A percentile compares a stretch with the other conserved stretches of the same genome.
These are phyloP conservation scores for Hepsetus odoe DNA, from an alignment of 2,113 vertebrate species.

Conservation along the genomic window DNA sequence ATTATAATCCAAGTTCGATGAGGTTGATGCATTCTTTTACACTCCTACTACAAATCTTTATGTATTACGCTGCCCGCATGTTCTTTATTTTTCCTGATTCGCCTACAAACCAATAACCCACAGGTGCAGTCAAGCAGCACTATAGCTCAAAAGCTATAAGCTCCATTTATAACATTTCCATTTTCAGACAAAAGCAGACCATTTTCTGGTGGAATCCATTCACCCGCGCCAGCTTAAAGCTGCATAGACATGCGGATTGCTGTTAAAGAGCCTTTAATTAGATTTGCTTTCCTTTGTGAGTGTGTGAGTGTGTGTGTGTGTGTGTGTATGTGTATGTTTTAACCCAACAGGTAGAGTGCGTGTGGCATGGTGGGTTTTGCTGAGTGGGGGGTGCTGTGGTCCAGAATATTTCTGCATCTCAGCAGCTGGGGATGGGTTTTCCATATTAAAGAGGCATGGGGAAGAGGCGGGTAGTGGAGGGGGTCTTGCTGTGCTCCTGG, in stretches of 20 bases:
- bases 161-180: conserved; percentile 9
- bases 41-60: background rate
- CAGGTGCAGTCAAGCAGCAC: background rate
- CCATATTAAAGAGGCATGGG: conserved; percentile 29
- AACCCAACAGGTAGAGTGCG: conserved; percentile 28
- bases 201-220: conserved; percentile 13
- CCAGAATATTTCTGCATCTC: conserved; percentile 24
- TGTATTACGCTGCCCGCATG: no score
- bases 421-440: conserved; percentile 10
- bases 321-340: background rate
- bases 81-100: background rate
- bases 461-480: background rate
- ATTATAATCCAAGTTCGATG: background rate
- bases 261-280: conserved; percentile 31
- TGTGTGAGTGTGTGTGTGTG: background rate
- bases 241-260: background rate
- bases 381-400: background rate
- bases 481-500: background rate
- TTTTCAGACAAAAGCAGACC: conserved; percentile 24
- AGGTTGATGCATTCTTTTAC: background rate
- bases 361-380: background rate
- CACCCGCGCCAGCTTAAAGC: conserved; percentile 3
- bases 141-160: background rate
- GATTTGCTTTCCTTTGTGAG: conserved; percentile 14
- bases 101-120: background rate